These are phyloP conservation scores for Chelonia mydas DNA, from an alignment of 2,797 vertebrate genomes.

Conservation along the genomic window DNA sequence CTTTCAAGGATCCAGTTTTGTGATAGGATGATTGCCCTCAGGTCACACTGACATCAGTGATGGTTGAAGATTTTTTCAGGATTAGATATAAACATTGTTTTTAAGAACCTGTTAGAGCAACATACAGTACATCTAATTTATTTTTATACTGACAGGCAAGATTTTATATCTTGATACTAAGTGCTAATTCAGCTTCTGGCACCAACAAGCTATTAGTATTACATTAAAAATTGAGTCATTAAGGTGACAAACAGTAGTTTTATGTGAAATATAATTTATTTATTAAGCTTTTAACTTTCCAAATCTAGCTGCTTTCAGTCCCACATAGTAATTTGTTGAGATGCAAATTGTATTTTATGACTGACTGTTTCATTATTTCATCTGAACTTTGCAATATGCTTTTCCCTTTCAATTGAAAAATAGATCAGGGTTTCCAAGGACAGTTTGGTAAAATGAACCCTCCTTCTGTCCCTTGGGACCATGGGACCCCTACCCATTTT, in stretches of 20 bases:
- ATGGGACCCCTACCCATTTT: conserved; percentile 87
- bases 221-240: conserved; percentile 37
- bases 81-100: background rate
- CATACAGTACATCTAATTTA: background rate
- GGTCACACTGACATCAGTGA: background rate
- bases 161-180: conserved; percentile 37
- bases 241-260: conserved; percentile 15
- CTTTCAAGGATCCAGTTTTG: conserved; percentile 1
- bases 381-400: conserved; percentile 66
- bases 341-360: conserved; percentile 73
- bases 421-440: conserved; percentile 91
- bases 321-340: conserved; percentile 63
- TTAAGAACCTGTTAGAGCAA: conserved; percentile 6
- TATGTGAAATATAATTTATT: background rate
- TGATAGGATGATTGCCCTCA: background rate
- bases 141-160: conserved; percentile 9
- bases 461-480: conserved; percentile 91
- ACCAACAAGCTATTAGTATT: conserved; percentile 3
- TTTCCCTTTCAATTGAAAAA: conserved; percentile 78
- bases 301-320: conserved; percentile 13
- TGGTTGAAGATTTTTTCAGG: conserved; percentile 3
- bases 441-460: conserved; percentile 89
- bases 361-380: conserved; percentile 72
- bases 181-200: conserved; percentile 37
- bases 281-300: background rate